These are phyloP conservation scores for Probosciger aterrimus DNA, from an alignment of 2,113 vertebrate species.

Conservation along the genomic window DNA sequence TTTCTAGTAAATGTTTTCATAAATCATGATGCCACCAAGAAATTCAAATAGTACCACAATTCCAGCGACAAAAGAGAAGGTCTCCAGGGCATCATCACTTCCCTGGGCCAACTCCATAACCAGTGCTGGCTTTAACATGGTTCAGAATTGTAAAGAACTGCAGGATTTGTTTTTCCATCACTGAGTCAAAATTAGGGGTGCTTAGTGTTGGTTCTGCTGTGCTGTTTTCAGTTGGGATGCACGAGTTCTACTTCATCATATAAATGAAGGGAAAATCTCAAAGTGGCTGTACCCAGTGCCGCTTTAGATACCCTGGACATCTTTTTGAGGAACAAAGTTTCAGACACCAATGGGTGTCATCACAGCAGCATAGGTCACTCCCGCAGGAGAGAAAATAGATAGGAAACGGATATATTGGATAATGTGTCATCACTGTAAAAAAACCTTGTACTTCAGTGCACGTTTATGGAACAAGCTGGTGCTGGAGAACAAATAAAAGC, in stretches of 20 bases:
- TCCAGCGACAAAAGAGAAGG: not conserved
- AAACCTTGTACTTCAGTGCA: constrained; percentile 68
- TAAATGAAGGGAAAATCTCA: not conserved
- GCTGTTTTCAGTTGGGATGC: not conserved
- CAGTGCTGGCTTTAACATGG: rapidly evolving
- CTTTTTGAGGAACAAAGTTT: not conserved
- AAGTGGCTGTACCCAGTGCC: not conserved
- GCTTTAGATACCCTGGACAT: not conserved
- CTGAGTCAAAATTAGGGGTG: not conserved
- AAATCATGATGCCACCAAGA: not conserved
- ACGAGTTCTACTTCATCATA: rapidly evolving
- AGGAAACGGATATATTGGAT: constrained; percentile 65
- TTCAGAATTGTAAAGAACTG: not conserved
- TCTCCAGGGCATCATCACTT: not conserved
- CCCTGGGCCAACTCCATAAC: not conserved
- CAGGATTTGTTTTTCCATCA: not conserved
- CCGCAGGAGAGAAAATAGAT: not conserved
- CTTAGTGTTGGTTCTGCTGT: not conserved
- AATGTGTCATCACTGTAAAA: constrained; percentile 86
- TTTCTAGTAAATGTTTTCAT: not conserved
- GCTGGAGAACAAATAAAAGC: constrained; percentile 69
- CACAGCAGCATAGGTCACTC: not conserved
- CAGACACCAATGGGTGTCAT: not conserved
- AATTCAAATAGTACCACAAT: not conserved
- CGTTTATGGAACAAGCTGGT: constrained; percentile 71